These are phyloP conservation scores for Anguilla rostrata DNA, from an alignment of 2,113 vertebrate genomes.

Conservation along the genomic window DNA sequence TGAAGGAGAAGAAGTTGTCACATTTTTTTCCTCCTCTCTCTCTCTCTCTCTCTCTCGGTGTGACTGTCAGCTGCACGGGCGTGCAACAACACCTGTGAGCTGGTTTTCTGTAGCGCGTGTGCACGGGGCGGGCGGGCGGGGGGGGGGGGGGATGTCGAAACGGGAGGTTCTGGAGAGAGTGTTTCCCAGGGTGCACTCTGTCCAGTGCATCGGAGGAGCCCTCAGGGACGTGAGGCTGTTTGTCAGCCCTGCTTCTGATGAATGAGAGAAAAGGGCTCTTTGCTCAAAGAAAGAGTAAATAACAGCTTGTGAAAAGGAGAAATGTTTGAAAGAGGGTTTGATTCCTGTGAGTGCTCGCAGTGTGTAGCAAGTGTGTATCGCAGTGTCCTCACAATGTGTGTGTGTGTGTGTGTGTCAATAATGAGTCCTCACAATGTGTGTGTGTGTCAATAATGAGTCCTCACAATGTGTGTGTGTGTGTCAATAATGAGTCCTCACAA, in stretches of 20 bases:
- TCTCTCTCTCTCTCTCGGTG: constrained; percentile 20
- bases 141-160: no score
- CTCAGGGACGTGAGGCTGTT: background rate
- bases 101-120: background rate
- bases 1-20: constrained; percentile 63
- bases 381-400: background rate
- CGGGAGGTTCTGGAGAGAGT: background rate
- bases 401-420: background rate
- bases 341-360: background rate
- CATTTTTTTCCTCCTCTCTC: constrained; percentile 19
- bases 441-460: background rate
- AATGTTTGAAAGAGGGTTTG: background rate
- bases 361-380: background rate
- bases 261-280: background rate
- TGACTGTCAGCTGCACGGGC: constrained; percentile 13
- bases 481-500: no score
- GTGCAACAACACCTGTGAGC: constrained; percentile 20
- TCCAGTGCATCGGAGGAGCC: background rate
- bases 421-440: background rate
- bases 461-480: no score
- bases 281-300: background rate
- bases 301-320: background rate
- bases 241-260: background rate
- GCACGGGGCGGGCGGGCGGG: background rate
- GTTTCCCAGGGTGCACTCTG: background rate